phyloP scores from a whole-genome alignment of 2,797 vertebrate species.

The Lutjanus argentimaculatus region DNA sequence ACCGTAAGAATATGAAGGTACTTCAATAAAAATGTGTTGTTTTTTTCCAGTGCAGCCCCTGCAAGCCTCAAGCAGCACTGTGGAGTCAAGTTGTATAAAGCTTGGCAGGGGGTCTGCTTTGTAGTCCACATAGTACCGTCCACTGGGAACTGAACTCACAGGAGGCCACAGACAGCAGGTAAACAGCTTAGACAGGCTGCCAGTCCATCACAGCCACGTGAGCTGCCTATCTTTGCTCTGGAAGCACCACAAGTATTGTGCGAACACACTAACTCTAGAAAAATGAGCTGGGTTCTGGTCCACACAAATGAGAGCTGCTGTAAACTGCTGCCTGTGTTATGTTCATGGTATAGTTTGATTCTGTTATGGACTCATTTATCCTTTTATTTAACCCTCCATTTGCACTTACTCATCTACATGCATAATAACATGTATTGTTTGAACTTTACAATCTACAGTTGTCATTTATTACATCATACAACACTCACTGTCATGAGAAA shows the following conservation, averaged over 20 bases:
- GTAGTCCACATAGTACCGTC: constrained; percentile 14
- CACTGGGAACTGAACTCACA: constrained; percentile 9
- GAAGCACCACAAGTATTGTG: background rate
- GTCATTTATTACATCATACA: background rate
- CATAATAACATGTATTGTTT: too few relatives aligned
- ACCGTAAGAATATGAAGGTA: background rate
- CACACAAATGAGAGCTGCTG: too few relatives aligned
- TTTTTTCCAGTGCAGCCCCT: background rate
- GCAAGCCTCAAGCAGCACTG: background rate
- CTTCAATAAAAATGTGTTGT: background rate
- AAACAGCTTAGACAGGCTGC: constrained; percentile 13
- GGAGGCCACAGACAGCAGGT: constrained; percentile 1
- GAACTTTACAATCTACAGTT: too few relatives aligned
- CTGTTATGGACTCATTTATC: background rate
- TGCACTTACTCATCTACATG: too few relatives aligned
- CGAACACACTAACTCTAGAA: background rate
- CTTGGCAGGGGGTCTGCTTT: constrained; percentile 11
- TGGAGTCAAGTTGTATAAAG: background rate
- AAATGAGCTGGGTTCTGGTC: background rate
- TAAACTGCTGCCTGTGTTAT: background rate
- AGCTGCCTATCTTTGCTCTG: background rate
- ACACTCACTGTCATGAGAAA: too few relatives aligned
- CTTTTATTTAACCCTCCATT: background rate
- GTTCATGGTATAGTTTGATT: background rate
- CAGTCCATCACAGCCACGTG: constrained; percentile 10